Conservation (phyloP, 1,140 invertebrate species). For the Bicyclus anynana region DNA sequence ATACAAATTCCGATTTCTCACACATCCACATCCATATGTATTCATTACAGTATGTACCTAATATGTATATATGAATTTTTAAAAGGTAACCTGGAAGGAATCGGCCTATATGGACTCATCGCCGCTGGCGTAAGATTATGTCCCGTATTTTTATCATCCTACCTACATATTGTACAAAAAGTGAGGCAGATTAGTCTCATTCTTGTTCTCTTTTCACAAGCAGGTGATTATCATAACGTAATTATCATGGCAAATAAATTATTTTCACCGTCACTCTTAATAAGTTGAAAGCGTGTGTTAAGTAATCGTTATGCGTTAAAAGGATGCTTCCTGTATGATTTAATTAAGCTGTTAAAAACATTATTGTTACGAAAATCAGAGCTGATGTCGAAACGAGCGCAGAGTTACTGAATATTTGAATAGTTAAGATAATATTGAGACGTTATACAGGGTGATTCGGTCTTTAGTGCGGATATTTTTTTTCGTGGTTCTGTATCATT, state of each 20-base stretch:
- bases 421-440: neutral
- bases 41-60: too few species aligned
- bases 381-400: neutral
- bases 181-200: neutral
- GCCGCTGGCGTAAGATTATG: too few species aligned
- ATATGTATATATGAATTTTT: too few species aligned
- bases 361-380: neutral
- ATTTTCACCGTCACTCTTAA: neutral
- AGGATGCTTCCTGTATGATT: constrained; percentile 1
- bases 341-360: neutral
- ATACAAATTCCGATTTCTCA: too few species aligned
- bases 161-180: neutral
- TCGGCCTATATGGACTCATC: too few species aligned
- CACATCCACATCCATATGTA: too few species aligned
- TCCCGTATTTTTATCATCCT: too few species aligned
- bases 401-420: constrained; percentile 2
- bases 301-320: neutral
- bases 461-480: too few species aligned
- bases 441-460: neutral
- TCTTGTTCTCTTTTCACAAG: neutral
- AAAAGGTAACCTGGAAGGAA: too few species aligned
- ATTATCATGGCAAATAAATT: too few species aligned
- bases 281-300: neutral
- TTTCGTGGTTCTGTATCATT: too few species aligned
- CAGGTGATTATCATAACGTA: too few species aligned